Evolutionary conservation across 1,140 invertebrate species (phyloP).

Genomic region (Microplitis demolitor): DNA sequence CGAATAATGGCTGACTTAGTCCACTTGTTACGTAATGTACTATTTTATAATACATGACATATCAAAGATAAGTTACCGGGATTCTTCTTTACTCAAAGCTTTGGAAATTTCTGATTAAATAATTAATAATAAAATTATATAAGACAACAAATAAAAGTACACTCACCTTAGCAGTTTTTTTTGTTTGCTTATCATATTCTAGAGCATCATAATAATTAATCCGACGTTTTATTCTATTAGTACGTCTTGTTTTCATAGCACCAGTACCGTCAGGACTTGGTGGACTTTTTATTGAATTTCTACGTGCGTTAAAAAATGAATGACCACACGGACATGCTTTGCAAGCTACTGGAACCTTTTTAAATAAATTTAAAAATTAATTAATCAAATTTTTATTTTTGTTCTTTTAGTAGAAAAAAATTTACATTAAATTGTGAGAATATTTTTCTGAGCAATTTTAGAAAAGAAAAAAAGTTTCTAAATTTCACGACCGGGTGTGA

Average conservation of each 20-base stretch:
- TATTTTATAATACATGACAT: too few species aligned
- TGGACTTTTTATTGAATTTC: constrained; percentile 63
- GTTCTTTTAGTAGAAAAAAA: too few species aligned
- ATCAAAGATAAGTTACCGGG: too few species aligned
- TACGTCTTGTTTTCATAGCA: constrained; percentile 65
- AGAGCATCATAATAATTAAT: constrained; percentile 85
- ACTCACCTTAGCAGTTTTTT: constrained; percentile 60
- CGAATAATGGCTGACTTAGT: too few species aligned
- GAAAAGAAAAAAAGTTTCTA: too few species aligned
- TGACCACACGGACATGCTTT: constrained; percentile 81
- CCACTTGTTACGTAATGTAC: too few species aligned
- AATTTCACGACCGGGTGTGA: too few species aligned
- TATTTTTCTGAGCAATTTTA: neutral
- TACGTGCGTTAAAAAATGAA: constrained; percentile 73
- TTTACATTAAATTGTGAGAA: too few species aligned
- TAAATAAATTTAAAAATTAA: too few species aligned
- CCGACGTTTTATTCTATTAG: constrained; percentile 75
- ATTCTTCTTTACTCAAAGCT: too few species aligned
- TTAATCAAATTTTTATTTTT: too few species aligned
- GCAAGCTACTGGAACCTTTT: constrained; percentile 77
- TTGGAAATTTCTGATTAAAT: too few species aligned
- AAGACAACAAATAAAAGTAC: neutral
- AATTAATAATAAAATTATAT: neutral
- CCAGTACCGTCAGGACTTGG: constrained; percentile 56
- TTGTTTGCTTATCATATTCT: constrained; percentile 74